phyloP scores from a whole-genome alignment of 2,113 vertebrate genomes.

The Dermatemys mawii region DNA sequence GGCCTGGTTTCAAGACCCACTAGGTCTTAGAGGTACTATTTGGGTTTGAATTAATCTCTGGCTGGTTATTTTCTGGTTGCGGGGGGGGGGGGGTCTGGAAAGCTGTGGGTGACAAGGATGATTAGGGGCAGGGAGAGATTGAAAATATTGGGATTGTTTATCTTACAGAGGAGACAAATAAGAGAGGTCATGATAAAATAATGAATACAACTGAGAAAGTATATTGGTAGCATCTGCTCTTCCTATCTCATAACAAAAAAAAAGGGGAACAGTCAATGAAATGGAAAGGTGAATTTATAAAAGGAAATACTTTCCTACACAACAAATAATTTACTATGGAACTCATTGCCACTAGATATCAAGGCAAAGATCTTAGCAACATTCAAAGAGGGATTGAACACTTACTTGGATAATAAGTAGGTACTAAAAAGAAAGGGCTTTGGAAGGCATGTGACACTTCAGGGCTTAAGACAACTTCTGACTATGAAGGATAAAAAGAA shows the following conservation, averaged over 20 bases:
- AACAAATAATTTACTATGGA: neutral
- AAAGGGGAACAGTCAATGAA: neutral
- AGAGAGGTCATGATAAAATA: neutral
- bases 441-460: no score
- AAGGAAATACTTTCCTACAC: neutral
- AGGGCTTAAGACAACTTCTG: no score
- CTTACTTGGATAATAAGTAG: neutral
- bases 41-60: neutral
- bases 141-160: neutral
- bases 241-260: neutral
- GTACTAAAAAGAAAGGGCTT: neutral
- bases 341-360: neutral
- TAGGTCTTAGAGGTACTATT: neutral
- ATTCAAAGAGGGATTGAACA: neutral
- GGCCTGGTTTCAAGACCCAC: no score
- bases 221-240: neutral
- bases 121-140: neutral
- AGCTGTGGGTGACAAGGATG: neutral
- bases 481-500: neutral
- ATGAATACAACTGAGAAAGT: neutral
- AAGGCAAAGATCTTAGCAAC: neutral
- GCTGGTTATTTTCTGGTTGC: neutral
- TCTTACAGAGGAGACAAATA: neutral
- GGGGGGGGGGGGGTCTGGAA: no score
- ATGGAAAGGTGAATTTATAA: neutral